Evolutionary conservation across 2,888 invertebrate genomes (phyloP), one percentile per base, ranked within the genome.

Genomic region (Holacanthella duospinosa): DNA sequence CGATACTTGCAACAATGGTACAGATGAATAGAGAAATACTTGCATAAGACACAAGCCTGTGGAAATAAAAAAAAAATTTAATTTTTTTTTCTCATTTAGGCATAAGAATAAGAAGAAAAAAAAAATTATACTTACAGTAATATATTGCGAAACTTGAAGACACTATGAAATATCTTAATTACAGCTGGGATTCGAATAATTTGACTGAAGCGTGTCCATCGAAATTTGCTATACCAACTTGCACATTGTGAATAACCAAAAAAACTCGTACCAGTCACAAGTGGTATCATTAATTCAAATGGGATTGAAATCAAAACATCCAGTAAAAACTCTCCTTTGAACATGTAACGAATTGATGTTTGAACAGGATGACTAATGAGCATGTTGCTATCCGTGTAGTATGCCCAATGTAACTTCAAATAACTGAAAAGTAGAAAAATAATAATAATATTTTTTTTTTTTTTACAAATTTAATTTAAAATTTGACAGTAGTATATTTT

Each of bases 371-470:
- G 70, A 2, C 65, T 62, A n/a, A 72, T 59, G 36, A 72, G 43
- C 26, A 67, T 62, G 59, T 66, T 64, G 27, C 60, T 57, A 1
- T 65, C 63, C 25, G 62, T 66, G 60, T 66, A 72, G 59, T 70
- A 72, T 24, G 57, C 55, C 69, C 70, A 72, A 25, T 72, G 72
- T 54, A 72, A 48, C 53, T 69, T 70, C 2, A 72, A 27, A 43
- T 71, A 71, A n/a, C 71, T 71, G 28, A 16, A 57, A 26, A 57
- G 29, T 29, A n/a, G n/a, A 19, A 62, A n/a, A 58, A 19, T 25
- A 44, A 12, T 26, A 54, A 29, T 21, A 54, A 25, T 54, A 54
- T n/a, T 2, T 29, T n/a, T n/a, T 21, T 9, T n/a, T 12, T 44
- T n/a, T n/a, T n/a, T n/a, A n/a, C n/a, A n/a, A n/a, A n/a, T n/a